A percentile compares a stretch with the other conserved stretches of the same genome.
Evolutionary conservation across 2,113 vertebrate species (phyloP).

Genomic region (Scartelaos histophorus): DNA sequence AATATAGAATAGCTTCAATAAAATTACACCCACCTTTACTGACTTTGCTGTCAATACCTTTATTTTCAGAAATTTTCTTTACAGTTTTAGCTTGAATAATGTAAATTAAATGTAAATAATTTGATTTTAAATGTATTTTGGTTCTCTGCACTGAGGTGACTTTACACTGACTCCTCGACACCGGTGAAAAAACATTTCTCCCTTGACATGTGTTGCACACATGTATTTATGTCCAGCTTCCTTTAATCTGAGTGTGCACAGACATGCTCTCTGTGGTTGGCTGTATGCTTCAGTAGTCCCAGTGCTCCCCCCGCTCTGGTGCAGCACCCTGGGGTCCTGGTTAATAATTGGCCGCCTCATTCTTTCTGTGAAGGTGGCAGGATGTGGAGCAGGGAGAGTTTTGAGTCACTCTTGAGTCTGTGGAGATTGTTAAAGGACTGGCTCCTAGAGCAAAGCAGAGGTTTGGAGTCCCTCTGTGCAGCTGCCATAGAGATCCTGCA

Average conservation of each 20-base stretch:
- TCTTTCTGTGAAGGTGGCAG: conserved; percentile 64
- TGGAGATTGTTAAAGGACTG: conserved; percentile 37
- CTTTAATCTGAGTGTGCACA: conserved; percentile 64
- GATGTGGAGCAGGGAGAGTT: conserved; percentile 42
- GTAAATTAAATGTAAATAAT: too few species aligned
- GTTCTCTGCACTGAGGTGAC: conserved; percentile 3
- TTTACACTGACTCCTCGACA: conserved; percentile 27
- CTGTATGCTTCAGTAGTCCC: conserved; percentile 60
- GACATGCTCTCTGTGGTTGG: conserved; percentile 62
- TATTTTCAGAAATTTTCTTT: too few species aligned
- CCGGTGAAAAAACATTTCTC: conserved; percentile 35
- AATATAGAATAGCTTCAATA: too few species aligned
- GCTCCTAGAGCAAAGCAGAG: conserved; percentile 41
- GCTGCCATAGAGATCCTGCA: conserved; percentile 72
- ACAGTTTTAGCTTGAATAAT: too few species aligned
- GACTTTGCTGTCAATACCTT: too few species aligned
- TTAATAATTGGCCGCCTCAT: conserved; percentile 78
- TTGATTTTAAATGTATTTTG: too few species aligned
- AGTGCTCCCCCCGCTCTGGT: conserved; percentile 52
- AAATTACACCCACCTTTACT: too few species aligned
- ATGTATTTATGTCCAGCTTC: conserved; percentile 54
- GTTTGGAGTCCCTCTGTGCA: conserved; percentile 64
- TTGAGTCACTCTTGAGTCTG: conserved; percentile 48
- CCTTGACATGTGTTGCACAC: conserved; percentile 68
- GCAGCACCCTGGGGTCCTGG: conserved; percentile 66